phyloP scores from a whole-genome alignment of 2,113 vertebrate genomes.

The Colistium nudipinnis region DNA sequence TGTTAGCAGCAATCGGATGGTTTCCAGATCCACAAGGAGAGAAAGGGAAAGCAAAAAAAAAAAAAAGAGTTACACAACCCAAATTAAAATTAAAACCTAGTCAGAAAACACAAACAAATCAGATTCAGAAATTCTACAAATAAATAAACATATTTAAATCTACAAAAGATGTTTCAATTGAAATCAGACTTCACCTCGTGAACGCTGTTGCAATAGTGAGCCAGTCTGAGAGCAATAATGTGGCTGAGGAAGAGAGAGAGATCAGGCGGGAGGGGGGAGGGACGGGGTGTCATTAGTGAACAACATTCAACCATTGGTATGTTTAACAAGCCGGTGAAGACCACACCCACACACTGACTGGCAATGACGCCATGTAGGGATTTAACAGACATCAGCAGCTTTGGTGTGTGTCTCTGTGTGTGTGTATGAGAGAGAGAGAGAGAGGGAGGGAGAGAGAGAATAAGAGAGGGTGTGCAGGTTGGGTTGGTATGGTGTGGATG shows the following conservation, averaged over 20 bases:
- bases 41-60: neutral
- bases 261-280: conserved; percentile 3
- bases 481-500: neutral
- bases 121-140: neutral
- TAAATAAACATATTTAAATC: neutral
- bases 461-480: neutral
- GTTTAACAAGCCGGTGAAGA: conserved; percentile 55
- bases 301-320: conserved; percentile 62
- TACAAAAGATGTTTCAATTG: conserved; percentile 1
- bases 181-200: conserved; percentile 8
- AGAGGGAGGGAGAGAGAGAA: conserved; percentile 12
- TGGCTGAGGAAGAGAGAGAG: conserved; percentile 11
- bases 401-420: conserved; percentile 5
- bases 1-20: too few species aligned
- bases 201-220: conserved; percentile 6
- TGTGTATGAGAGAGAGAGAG: conserved; percentile 7
- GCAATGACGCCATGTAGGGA: conserved; percentile 39
- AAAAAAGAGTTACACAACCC: neutral
- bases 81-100: neutral
- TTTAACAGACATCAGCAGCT: conserved; percentile 44
- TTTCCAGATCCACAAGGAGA: neutral
- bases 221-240: conserved; percentile 6
- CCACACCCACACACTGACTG: conserved; percentile 71
- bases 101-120: neutral
- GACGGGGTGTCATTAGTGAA: conserved; percentile 23